Conservation (phyloP, 2,797 vertebrate genomes). For the Sebastes cheni region DNA sequence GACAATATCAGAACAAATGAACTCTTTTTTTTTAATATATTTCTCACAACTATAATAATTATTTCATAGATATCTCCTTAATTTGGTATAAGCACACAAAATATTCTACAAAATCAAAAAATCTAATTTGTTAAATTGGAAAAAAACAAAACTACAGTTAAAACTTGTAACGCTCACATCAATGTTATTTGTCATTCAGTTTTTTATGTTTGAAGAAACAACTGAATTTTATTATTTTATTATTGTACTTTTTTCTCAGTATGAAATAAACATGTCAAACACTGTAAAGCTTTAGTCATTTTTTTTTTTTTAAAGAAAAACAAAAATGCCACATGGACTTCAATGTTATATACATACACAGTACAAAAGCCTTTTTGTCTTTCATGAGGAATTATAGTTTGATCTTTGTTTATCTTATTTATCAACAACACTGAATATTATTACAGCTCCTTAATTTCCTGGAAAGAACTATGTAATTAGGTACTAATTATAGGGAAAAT, state of each 20-base stretch:
- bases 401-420: background rate
- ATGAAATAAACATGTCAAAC: constrained; percentile 36
- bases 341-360: background rate
- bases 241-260: constrained; percentile 1
- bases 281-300: background rate
- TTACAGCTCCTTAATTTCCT: background rate
- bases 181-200: background rate
- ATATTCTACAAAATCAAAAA: background rate
- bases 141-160: background rate
- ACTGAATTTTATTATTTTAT: background rate
- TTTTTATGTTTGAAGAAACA: constrained; percentile 2
- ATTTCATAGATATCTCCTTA: background rate
- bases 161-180: background rate
- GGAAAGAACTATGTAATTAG: background rate
- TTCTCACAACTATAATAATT: background rate
- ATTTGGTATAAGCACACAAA: background rate
- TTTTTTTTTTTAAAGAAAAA: background rate
- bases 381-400: background rate
- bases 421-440: background rate
- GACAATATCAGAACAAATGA: background rate
- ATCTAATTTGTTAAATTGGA: background rate
- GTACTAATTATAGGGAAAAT: too few species aligned
- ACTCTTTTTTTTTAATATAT: background rate
- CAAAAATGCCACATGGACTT: background rate
- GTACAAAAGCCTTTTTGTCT: background rate